Conservation (phyloP, 2,797 vertebrate species). For the Amblyopsis hoosieri region DNA sequence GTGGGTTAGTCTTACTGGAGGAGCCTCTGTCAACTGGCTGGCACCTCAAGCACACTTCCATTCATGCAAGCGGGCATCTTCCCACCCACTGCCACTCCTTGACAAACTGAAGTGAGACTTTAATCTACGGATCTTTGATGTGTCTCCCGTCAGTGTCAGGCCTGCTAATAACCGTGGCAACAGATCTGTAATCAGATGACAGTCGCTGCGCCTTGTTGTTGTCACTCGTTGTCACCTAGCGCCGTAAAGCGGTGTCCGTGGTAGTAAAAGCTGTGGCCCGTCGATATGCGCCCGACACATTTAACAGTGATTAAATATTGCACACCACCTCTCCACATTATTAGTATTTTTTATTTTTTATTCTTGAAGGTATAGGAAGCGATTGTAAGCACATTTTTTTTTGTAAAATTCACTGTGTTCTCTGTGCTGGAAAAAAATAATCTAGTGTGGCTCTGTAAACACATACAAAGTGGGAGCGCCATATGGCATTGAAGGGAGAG, state of each 20-base stretch:
- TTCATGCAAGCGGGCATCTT: constrained; percentile 3
- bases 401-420: no score
- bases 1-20: background rate
- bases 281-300: background rate
- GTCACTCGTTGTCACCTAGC: background rate
- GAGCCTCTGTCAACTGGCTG: constrained; percentile 24
- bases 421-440: no score
- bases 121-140: constrained; percentile 1
- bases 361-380: no score
- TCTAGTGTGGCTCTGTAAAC: no score
- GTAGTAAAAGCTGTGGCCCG: background rate
- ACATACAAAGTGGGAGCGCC: no score
- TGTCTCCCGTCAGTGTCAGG: constrained; percentile 13
- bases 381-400: no score
- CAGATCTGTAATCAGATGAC: constrained; percentile 18
- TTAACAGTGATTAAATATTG: constrained; percentile 6
- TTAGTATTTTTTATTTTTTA: background rate
- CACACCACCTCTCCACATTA: background rate
- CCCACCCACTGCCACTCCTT: background rate
- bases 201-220: constrained; percentile 1
- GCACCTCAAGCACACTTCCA: constrained; percentile 10
- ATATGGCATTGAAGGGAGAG: no score
- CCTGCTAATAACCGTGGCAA: constrained; percentile 30
- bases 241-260: background rate
- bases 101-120: background rate